Evolutionary conservation across 2,113 vertebrate genomes (phyloP).

Genomic region (Crotalus helleri): DNA sequence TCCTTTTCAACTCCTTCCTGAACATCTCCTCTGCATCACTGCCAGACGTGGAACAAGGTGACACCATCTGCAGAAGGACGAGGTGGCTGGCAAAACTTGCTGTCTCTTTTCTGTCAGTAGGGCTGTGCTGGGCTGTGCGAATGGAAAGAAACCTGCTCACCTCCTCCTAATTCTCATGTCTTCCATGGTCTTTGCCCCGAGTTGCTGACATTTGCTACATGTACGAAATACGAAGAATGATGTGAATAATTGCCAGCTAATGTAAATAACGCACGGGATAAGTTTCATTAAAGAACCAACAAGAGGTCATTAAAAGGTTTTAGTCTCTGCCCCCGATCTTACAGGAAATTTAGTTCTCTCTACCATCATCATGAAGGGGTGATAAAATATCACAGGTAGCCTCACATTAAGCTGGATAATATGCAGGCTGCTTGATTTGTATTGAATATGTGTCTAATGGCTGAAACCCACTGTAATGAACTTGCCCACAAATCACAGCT

Average conservation of each 20-base stretch:
- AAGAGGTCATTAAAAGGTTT: slow-evolving; percentile 71
- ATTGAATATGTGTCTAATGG: slow-evolving; percentile 95
- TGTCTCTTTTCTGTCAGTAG: background rate
- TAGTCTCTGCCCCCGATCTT: slow-evolving; percentile 69
- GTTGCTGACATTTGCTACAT: slow-evolving; percentile 20
- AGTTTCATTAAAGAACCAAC: slow-evolving; percentile 72
- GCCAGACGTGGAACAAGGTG: background rate
- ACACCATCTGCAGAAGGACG: background rate
- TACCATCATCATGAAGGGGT: slow-evolving; percentile 77
- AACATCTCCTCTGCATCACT: background rate
- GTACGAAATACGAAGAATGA: slow-evolving; percentile 63
- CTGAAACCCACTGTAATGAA: slow-evolving; percentile 92
- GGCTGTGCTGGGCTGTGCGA: background rate
- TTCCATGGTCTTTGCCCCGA: slow-evolving; percentile 15
- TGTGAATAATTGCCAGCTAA: slow-evolving; percentile 66
- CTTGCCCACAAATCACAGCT: slow-evolving; percentile 96
- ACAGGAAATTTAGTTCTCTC: slow-evolving; percentile 77
- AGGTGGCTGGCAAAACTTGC: background rate
- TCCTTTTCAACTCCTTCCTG: background rate
- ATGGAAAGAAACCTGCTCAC: background rate
- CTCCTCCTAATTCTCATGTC: background rate
- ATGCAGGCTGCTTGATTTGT: slow-evolving; percentile 93
- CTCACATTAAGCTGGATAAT: slow-evolving; percentile 90
- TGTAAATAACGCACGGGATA: slow-evolving; percentile 76
- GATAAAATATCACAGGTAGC: slow-evolving; percentile 90